These are phyloP conservation scores for Amiota mariae DNA, from an alignment of 2,888 invertebrate species.

Conservation along the genomic window DNA sequence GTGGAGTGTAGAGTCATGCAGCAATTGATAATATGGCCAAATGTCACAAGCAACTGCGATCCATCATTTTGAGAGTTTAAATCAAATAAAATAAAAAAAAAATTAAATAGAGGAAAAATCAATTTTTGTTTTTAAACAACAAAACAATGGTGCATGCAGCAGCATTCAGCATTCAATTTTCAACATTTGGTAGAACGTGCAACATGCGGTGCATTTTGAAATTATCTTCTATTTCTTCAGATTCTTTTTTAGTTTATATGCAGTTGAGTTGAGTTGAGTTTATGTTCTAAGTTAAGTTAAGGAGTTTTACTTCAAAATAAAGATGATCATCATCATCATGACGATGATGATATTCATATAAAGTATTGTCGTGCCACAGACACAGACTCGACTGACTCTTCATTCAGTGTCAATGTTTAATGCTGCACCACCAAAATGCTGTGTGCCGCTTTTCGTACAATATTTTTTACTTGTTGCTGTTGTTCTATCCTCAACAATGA, in stretches of 20 bases:
- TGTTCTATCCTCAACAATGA: background rate
- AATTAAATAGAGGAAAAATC: background rate
- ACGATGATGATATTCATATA: background rate
- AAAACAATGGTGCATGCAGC: background rate
- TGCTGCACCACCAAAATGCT: conserved; percentile 12
- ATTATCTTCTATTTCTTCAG: background rate
- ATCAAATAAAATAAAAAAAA: background rate
- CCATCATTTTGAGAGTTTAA: conserved; percentile 36
- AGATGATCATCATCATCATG: background rate
- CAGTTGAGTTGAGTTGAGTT: background rate
- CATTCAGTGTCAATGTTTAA: conserved; percentile 18
- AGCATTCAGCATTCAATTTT: too few relatives aligned
- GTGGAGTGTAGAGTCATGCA: conserved; percentile 9
- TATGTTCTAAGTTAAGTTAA: background rate
- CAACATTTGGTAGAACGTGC: background rate
- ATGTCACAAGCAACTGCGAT: conserved; percentile 50
- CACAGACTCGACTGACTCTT: too few relatives aligned
- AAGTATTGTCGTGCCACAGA: conserved; percentile 19
- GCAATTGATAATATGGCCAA: conserved; percentile 41
- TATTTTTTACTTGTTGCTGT: background rate
- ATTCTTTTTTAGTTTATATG: background rate
- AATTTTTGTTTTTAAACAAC: background rate
- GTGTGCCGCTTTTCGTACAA: background rate
- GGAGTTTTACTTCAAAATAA: background rate
- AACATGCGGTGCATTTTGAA: background rate